Evolutionary conservation across 2,888 invertebrate species (phyloP).

Genomic region (Rhagophthalmus giganteus): DNA sequence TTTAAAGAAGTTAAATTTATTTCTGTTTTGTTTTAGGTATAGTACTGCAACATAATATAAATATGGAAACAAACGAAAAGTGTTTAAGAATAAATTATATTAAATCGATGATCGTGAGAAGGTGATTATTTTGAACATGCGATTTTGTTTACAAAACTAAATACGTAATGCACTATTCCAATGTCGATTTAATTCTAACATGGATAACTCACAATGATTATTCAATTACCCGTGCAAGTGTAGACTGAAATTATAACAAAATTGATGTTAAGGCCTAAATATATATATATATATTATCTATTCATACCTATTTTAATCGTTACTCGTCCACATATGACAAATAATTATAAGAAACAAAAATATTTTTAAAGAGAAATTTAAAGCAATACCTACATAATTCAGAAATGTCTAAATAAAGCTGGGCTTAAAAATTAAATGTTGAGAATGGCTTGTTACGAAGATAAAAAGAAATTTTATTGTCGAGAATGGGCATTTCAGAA

Average conservation of each 20-base stretch:
- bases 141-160: constrained; percentile 2
- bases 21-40: constrained; percentile 5
- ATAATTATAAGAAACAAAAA: constrained; percentile 15
- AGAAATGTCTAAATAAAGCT: constrained; percentile 9
- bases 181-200: constrained; percentile 1
- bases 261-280: constrained; percentile 19
- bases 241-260: constrained; percentile 13
- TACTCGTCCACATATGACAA: constrained; percentile 26
- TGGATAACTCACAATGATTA: constrained; percentile 11
- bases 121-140: constrained; percentile 19
- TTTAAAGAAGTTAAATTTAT: too few species aligned
- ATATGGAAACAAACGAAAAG: constrained; percentile 15
- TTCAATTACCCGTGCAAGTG: constrained; percentile 20
- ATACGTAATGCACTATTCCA: constrained; percentile 15
- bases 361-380: constrained; percentile 16
- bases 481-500: constrained; percentile 97
- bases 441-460: constrained; percentile 54
- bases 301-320: constrained; percentile 11
- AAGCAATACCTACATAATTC: constrained; percentile 17
- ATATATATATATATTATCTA: constrained; percentile 8
- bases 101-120: constrained; percentile 15
- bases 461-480: constrained; percentile 80
- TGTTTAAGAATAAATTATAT: constrained; percentile 9
- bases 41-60: not conserved
- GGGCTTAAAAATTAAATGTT: not conserved